Conservation (phyloP, 2,888 invertebrate species). For the Tenthredo notha region DNA sequence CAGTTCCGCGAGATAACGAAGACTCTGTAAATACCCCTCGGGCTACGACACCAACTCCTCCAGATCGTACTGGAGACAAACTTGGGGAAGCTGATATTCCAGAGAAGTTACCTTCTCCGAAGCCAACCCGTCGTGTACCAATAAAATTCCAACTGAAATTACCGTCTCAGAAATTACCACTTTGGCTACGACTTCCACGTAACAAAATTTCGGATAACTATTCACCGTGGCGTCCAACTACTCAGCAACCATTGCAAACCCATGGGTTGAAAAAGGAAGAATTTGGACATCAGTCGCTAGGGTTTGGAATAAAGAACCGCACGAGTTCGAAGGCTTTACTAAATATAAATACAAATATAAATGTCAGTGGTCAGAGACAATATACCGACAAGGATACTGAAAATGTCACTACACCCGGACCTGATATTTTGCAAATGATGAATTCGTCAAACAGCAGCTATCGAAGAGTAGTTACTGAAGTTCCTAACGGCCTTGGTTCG, state of each 20-base stretch:
- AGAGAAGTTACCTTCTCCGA: not conserved
- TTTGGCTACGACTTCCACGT: not conserved
- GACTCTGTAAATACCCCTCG: conserved; percentile 56
- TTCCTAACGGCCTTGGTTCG: not conserved
- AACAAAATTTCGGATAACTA: not conserved
- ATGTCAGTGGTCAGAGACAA: not conserved
- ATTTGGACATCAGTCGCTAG: not conserved
- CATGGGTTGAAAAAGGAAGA: not conserved
- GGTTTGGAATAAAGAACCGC: not conserved
- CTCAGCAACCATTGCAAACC: not conserved
- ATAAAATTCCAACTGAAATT: not conserved
- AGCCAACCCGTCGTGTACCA: not conserved
- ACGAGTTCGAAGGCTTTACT: not conserved
- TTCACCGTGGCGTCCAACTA: not conserved
- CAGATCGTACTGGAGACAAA: not conserved
- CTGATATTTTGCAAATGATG: not conserved
- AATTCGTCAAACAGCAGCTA: not conserved
- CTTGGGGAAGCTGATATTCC: not conserved
- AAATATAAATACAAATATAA: not conserved
- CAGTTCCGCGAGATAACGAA: conserved; percentile 59
- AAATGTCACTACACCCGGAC: not conserved
- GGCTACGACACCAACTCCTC: not conserved
- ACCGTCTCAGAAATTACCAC: not conserved
- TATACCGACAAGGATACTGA: not conserved
- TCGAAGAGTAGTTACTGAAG: not conserved